Base-by-base conservation (phyloP, 2,113 vertebrate genomes). In the Pelmatolapia mariae region DNA sequence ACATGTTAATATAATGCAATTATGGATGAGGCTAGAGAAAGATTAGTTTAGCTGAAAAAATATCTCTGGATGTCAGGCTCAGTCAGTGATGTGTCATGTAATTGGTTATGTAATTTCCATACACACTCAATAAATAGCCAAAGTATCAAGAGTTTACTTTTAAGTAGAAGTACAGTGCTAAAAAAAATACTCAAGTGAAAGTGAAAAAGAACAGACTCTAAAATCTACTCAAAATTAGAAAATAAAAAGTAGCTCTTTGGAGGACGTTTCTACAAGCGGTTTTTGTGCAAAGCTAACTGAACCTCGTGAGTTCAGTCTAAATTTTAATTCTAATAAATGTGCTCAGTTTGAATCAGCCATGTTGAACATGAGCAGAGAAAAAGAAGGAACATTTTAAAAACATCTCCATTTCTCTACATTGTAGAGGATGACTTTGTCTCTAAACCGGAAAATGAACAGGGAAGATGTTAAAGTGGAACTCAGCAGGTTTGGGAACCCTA, bases 351-450 rank as follows among this genome's bases (percentile, higher is more conserved):
- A 66, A 8, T 66, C 3, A 12, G 18, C 38, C 18, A 66, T 19
- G 59, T 19, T 63, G 10, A 36, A 63, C 4, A 66, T n/a, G 18
- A 3, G 18, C 61, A 38, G 31, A 66, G 18, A 38, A 66, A 66
- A n/a, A 38, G 31, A 38, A 66, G 61, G 59, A 63, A 63, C 2
- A 1, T 7, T 4, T 61, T 0, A 0, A 1, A 15, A 22, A 36
- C 36, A 63, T 66, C 61, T 12, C 18, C 1, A n/a, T 66, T 66
- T 66, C 10, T 36, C 59, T 36, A 3, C 1, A 19, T 19, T 63
- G 29, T 36, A 63, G 10, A 12, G 18, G 4, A 36, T 36, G 61
- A 66, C 61, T 38, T 66, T 38, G 61, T 38, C 10, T 66, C 31
- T 66, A 66, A 66, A 38, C 61, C 0, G 1, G 61, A 66, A 66